phyloP scores from a whole-genome alignment of 2,797 vertebrate genomes.

The Pelodytes ibericus region DNA sequence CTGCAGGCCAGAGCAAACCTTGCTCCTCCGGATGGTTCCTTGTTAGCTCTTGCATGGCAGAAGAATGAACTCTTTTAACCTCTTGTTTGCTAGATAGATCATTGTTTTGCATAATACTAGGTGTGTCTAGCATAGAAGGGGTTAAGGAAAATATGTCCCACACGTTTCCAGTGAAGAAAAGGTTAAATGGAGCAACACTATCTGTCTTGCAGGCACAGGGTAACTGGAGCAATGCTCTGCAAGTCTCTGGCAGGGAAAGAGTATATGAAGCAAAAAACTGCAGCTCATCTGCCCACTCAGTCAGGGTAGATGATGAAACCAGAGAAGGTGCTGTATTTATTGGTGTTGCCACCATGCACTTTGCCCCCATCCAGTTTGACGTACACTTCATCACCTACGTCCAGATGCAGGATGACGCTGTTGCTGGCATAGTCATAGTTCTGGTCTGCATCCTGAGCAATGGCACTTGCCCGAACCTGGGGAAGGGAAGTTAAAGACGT shows the following conservation, averaged over 20 bases:
- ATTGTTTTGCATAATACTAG: slow-evolving; percentile 16
- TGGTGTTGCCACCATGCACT: slow-evolving; percentile 94
- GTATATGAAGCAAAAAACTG: slow-evolving; percentile 1
- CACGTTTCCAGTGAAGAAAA: slow-evolving; percentile 27
- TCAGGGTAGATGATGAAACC: slow-evolving; percentile 96
- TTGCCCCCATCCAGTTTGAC: slow-evolving; percentile 95
- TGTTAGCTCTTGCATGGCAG: slow-evolving; percentile 1
- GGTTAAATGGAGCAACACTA: slow-evolving; percentile 33
- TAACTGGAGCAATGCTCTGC: slow-evolving; percentile 50
- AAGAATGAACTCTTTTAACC: slow-evolving; percentile 15
- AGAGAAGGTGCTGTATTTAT: slow-evolving; percentile 98
- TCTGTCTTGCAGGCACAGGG: slow-evolving; percentile 38
- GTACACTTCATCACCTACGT: slow-evolving; percentile 93
- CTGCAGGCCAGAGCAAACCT: slow-evolving; percentile 28
- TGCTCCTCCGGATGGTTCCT: slow-evolving; percentile 2
- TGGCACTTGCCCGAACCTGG: slow-evolving; percentile 93
- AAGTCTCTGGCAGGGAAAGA: slow-evolving; percentile 42
- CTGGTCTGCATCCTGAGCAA: slow-evolving; percentile 96
- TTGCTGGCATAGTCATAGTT: slow-evolving; percentile 98
- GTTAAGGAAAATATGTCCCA: slow-evolving; percentile 21
- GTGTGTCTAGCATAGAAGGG: slow-evolving; percentile 35
- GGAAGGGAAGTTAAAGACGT: not conserved
- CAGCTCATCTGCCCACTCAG: slow-evolving; percentile 68
- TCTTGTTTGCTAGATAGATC: slow-evolving; percentile 25
- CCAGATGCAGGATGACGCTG: slow-evolving; percentile 95